A percentile compares a stretch with the other conserved stretches of the same genome.
Evolutionary conservation across 2,113 vertebrate genomes (phyloP).

Genomic region (Bolborhynchus lineola): DNA sequence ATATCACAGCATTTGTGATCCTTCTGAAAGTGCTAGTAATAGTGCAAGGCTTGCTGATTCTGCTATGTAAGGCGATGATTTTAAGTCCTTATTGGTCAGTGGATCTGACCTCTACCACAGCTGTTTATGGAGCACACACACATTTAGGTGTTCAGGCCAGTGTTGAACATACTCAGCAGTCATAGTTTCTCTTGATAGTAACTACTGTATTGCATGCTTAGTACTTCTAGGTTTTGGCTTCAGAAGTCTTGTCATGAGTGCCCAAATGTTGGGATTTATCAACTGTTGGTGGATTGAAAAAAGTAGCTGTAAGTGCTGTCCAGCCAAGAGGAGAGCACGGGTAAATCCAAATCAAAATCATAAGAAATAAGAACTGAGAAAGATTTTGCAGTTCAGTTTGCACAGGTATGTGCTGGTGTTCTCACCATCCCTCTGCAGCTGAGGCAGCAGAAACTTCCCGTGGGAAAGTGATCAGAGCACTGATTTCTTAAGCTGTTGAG

Average conservation of each 20-base stretch:
- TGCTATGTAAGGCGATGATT: background rate
- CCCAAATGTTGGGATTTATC: background rate
- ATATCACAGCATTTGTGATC: background rate
- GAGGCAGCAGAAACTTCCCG: background rate
- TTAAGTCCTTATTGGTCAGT: background rate
- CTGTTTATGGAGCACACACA: background rate
- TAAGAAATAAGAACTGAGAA: background rate
- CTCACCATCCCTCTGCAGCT: background rate
- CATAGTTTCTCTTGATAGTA: background rate
- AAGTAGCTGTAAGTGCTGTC: background rate
- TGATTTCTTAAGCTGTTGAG: background rate
- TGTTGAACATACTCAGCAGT: background rate
- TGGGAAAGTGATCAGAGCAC: background rate
- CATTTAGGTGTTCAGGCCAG: background rate
- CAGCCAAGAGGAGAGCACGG: background rate
- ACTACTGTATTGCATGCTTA: background rate
- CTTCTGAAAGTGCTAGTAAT: background rate
- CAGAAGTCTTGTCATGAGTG: background rate
- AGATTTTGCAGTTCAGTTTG: background rate
- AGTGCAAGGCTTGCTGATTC: background rate
- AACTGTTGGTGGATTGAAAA: background rate
- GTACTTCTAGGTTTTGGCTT: background rate
- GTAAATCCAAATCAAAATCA: background rate
- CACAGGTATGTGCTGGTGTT: background rate
- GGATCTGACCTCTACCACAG: background rate